Percentiles rank a stretch among this genome's conserved stretches.
Conservation (phyloP, 2,797 vertebrate genomes). For the Gephyroberyx darwinii region DNA sequence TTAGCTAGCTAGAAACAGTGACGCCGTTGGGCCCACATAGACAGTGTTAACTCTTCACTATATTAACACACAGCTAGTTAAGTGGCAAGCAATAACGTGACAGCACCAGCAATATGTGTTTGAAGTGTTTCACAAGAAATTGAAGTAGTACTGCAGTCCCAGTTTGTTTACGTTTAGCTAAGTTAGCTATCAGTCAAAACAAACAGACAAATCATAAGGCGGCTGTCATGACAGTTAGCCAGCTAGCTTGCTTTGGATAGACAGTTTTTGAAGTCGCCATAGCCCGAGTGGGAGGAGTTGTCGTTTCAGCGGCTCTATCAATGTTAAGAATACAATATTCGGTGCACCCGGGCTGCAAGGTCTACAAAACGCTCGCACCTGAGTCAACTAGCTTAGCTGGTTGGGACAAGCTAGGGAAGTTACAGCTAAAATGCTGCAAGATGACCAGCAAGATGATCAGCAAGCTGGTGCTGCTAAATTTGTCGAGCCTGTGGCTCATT, state of each 20-base stretch:
- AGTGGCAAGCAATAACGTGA: neutral
- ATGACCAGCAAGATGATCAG: slow-evolving; percentile 11
- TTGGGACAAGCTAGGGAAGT: slow-evolving; percentile 72
- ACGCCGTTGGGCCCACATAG: slow-evolving; percentile 64
- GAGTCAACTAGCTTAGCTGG: slow-evolving; percentile 50
- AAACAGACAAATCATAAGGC: slow-evolving; percentile 8
- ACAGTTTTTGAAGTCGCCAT: neutral
- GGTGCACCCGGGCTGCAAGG: neutral
- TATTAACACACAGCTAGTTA: neutral
- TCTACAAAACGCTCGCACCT: neutral
- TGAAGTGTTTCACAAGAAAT: neutral
- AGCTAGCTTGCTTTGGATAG: slow-evolving; percentile 31
- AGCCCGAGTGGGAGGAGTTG: neutral
- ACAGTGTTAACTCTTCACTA: neutral
- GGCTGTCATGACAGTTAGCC: slow-evolving; percentile 61
- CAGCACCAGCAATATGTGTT: neutral
- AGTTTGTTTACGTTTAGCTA: slow-evolving; percentile 53
- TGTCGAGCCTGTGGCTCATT: neutral
- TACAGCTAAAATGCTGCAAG: slow-evolving; percentile 51
- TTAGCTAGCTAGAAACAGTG: slow-evolving; percentile 52
- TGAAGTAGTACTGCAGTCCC: neutral
- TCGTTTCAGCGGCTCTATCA: neutral
- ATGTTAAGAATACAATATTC: slow-evolving; percentile 6
- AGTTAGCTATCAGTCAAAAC: slow-evolving; percentile 32
- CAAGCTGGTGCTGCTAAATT: slow-evolving; percentile 3